Conservation (phyloP, 2,888 invertebrate genomes). For the Meandrusa payeni region DNA sequence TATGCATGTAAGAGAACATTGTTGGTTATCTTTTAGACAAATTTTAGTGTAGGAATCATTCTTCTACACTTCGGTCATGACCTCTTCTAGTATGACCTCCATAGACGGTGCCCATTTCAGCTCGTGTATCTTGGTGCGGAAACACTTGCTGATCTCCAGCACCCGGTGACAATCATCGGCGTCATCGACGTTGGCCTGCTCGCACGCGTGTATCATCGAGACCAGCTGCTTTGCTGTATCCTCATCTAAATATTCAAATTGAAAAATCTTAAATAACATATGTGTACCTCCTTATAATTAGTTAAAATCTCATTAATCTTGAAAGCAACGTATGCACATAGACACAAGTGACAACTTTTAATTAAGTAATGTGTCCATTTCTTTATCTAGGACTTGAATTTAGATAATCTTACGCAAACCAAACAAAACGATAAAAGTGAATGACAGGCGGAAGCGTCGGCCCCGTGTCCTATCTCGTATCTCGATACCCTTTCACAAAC, state of each 20-base stretch:
- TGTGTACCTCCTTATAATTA: too few species aligned
- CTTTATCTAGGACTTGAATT: too few species aligned
- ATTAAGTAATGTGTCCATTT: too few species aligned
- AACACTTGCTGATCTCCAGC: conserved; percentile 62
- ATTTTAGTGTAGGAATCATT: too few species aligned
- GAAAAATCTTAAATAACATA: too few species aligned
- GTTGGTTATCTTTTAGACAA: too few species aligned
- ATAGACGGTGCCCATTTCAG: conserved; percentile 68
- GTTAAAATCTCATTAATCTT: too few species aligned
- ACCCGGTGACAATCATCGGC: conserved; percentile 47
- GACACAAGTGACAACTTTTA: too few species aligned
- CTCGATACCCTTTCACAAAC: conserved; percentile 14
- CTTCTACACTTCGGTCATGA: conserved; percentile 49
- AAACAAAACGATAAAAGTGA: background rate
- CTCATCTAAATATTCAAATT: too few species aligned
- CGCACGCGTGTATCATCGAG: conserved; percentile 54
- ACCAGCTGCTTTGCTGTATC: conserved; percentile 56
- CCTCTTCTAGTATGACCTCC: conserved; percentile 55
- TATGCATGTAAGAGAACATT: too few species aligned
- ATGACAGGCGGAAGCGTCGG: conserved; percentile 3
- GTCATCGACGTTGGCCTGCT: conserved; percentile 34
- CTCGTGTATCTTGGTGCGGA: conserved; percentile 59
- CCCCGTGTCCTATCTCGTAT: conserved; percentile 20
- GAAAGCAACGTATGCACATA: too few species aligned
- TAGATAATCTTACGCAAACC: background rate